Evolutionary conservation across 1,140 invertebrate species (phyloP), one percentile per base, ranked within the genome.

Genomic region (Macrobrachium nipponense): DNA sequence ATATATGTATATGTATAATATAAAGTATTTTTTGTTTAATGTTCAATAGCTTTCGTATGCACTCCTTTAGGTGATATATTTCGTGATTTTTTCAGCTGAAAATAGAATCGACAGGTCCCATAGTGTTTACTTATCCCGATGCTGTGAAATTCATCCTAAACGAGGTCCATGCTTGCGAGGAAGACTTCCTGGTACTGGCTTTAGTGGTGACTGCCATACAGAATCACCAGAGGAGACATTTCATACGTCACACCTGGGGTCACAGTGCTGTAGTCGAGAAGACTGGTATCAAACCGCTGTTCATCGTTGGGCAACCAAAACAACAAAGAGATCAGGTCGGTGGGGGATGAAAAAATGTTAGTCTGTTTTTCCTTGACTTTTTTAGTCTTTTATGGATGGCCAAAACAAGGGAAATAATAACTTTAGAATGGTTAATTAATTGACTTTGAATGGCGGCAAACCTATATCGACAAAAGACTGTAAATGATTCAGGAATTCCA

Each of bases 231-330:
- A 36, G 18, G 18, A 72, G 86, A 15, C 64, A 61, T 72, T 75
- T 81, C 59, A 60, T 87, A 6, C 68, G 86, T 11, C 64, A 62
- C 51, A 82, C 86, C 8, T 87, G 86, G 86, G 86, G 80, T 27
- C 78, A 78, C 20, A 66, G 66, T 51, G 51, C 72, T 23, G 27
- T 64, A 5, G 58, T 11, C 59, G 36, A 82, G 58, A 61, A 23
- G 44, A 70, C 80, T 11, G 75, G 80, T 5, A 64, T 87, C 27
- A 59, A 43, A 59, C 72, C 64, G 4, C 2, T 82, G 27, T 87
- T 87, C 44, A 36, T 87, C 6, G 36, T 87, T 20, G 86, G 80
- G 0, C 59, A 64, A 36, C n/a, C 27, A 14, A 20, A 15, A n/a
- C 79, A 87, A 70, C 2, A 10, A 10, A 43, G 58, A 6, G 59